Evolutionary conservation across 2,797 vertebrate species (phyloP).

Genomic region (Acanthornis magna): DNA sequence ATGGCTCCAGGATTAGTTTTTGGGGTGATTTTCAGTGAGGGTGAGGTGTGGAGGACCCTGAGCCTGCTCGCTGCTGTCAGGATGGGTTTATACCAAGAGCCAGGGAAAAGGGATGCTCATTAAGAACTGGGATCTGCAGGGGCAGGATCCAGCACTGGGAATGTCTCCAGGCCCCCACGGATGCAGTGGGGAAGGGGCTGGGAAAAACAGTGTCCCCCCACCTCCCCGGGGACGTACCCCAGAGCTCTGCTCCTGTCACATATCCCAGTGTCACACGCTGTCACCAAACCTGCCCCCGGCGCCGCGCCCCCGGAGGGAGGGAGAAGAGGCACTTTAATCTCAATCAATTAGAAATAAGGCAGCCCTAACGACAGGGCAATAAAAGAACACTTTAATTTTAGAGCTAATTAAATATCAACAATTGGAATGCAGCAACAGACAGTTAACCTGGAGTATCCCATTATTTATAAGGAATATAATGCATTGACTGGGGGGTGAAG

Average conservation of each 20-base stretch:
- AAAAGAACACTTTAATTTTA: slow-evolving; percentile 79
- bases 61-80: accelerated
- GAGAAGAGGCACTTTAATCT: slow-evolving; percentile 69
- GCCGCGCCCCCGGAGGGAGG: background rate
- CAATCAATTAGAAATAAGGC: slow-evolving; percentile 76
- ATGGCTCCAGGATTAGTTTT: background rate
- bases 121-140: background rate
- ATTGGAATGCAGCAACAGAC: slow-evolving; percentile 75
- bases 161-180: accelerated
- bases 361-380: slow-evolving; percentile 54
- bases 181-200: background rate
- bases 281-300: slow-evolving; percentile 11
- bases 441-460: slow-evolving; percentile 78
- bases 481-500: slow-evolving; percentile 60
- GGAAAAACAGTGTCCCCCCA: background rate
- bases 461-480: slow-evolving; percentile 76
- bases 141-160: accelerated
- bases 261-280: background rate
- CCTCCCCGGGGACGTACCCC: background rate
- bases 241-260: background rate
- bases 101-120: background rate
- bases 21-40: background rate
- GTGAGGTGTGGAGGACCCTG: background rate
- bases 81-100: background rate
- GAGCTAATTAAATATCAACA: slow-evolving; percentile 85